Evolutionary conservation across 1,140 invertebrate genomes (phyloP).

Genomic region (Drosophila dunni): DNA sequence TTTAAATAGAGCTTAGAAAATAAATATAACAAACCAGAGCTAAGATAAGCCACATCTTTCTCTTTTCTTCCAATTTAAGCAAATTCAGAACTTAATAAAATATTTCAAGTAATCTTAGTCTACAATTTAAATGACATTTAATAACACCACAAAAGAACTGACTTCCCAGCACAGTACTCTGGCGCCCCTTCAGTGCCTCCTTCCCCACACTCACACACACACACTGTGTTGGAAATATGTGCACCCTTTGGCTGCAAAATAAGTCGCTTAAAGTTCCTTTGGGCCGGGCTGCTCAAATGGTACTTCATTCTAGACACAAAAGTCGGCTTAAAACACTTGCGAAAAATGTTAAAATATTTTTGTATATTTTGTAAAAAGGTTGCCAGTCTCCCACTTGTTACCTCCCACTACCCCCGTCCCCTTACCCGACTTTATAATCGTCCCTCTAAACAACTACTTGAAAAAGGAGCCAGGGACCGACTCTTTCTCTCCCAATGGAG

Average conservation of each 20-base stretch:
- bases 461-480: slow-evolving; percentile 8
- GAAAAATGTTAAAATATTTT: slow-evolving; percentile 81
- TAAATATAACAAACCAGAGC: too few species aligned
- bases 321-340: slow-evolving; percentile 80
- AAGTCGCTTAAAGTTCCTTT: slow-evolving; percentile 55
- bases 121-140: slow-evolving; percentile 78
- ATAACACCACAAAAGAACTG: slow-evolving; percentile 80
- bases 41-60: neutral
- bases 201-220: neutral
- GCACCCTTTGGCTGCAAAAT: slow-evolving; percentile 48
- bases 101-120: slow-evolving; percentile 72
- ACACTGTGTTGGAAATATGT: slow-evolving; percentile 21
- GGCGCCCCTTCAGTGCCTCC: slow-evolving; percentile 11
- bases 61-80: too few species aligned
- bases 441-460: slow-evolving; percentile 43
- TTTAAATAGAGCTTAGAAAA: neutral
- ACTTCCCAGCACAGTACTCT: slow-evolving; percentile 7
- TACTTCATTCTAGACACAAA: slow-evolving; percentile 80
- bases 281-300: slow-evolving; percentile 64
- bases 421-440: too few species aligned
- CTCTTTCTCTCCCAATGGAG: slow-evolving; percentile 30
- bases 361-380: slow-evolving; percentile 79
- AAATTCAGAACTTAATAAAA: slow-evolving; percentile 13
- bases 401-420: neutral
- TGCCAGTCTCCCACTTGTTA: slow-evolving; percentile 5